Conservation (phyloP, 2,113 vertebrate genomes). For the Callorhinus ursinus region DNA sequence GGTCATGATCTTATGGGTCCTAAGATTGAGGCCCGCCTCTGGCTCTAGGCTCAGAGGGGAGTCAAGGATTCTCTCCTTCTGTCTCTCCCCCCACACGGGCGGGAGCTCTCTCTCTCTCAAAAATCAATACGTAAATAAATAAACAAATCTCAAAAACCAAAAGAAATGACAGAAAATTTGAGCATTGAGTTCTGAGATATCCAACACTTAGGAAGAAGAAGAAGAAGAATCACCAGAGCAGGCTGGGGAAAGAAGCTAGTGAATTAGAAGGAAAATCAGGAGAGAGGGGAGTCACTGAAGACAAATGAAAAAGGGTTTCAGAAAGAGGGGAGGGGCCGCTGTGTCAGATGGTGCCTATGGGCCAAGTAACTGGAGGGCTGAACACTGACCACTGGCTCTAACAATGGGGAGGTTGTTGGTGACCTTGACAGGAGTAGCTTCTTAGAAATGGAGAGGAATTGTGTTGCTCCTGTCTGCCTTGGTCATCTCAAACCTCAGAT, state of each 20-base stretch:
- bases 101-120: not conserved
- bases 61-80: not conserved
- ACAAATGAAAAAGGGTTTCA: not conserved
- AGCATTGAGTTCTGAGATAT: not conserved
- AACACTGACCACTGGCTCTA: not conserved
- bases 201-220: not conserved
- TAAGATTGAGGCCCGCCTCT: not conserved
- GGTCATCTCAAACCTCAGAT: not conserved
- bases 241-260: not conserved
- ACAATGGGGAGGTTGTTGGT: not conserved
- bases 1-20: not conserved
- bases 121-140: not conserved
- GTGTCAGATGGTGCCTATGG: not conserved
- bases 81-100: fast-evolving
- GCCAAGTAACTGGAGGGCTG: not conserved
- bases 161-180: not conserved
- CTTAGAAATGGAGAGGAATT: not conserved
- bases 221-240: not conserved
- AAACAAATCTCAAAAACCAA: not conserved
- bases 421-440: not conserved
- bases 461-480: not conserved
- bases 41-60: not conserved
- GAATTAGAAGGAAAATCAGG: not conserved
- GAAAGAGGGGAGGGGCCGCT: fast-evolving
- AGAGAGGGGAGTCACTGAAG: not conserved